phyloP scores from a whole-genome alignment of 1,140 invertebrate species.

The Akabosia matsudoensis region DNA sequence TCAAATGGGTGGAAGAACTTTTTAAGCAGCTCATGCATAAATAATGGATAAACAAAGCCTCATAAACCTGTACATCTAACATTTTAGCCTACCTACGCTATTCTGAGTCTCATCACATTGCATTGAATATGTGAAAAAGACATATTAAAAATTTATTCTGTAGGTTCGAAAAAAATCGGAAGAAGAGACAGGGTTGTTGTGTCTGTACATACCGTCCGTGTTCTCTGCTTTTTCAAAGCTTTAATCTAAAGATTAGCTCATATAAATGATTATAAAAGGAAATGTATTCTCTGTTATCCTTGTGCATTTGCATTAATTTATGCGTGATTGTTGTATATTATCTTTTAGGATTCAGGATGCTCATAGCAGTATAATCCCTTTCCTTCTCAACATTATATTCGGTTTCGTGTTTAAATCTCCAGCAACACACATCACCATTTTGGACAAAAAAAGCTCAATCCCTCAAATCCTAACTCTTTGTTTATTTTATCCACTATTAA shows the following conservation, averaged over 20 bases:
- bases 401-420: not conserved
- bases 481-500: too few relatives aligned
- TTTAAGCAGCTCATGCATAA: conserved; percentile 20
- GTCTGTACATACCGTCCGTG: not conserved
- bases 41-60: conserved; percentile 22
- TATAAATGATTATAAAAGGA: not conserved
- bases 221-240: not conserved
- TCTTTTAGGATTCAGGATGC: conserved; percentile 15
- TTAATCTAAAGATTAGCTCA: not conserved
- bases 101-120: too few relatives aligned
- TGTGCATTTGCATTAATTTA: not conserved
- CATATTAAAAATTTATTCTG: too few relatives aligned
- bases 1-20: conserved; percentile 19
- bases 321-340: not conserved
- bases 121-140: too few relatives aligned
- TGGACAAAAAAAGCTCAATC: too few relatives aligned
- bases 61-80: conserved; percentile 20
- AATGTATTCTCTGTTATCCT: not conserved
- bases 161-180: too few relatives aligned
- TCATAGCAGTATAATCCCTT: not conserved
- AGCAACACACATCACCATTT: too few relatives aligned
- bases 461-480: too few relatives aligned
- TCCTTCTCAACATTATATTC: not conserved
- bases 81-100: not conserved
- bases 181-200: too few relatives aligned